phyloP scores from a whole-genome alignment of 2,113 vertebrate species.

The Rhea pennata region DNA sequence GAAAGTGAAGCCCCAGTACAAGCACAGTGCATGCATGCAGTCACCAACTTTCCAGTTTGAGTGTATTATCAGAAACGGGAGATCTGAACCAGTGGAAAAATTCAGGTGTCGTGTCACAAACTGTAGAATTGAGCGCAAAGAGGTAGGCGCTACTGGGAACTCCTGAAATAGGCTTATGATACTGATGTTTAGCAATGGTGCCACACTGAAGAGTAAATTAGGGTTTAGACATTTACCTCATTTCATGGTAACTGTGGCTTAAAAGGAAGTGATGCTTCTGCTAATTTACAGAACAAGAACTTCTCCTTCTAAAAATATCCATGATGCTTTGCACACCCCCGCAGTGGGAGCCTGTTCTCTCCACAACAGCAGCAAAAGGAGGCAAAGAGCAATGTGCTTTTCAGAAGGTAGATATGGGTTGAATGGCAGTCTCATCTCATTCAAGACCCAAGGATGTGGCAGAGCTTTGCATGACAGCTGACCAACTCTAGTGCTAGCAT shows the following conservation, averaged over 20 bases:
- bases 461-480: accelerated
- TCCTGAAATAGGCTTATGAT: neutral
- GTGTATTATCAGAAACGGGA: neutral
- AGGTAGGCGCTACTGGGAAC: neutral
- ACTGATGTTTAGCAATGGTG: accelerated
- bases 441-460: neutral
- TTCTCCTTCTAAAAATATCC: neutral
- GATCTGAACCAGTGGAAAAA: neutral
- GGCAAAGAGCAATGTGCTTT: neutral
- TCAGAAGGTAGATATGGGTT: neutral
- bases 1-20: neutral
- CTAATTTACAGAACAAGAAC: neutral
- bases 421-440: neutral
- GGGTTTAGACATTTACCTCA: neutral
- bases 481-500: accelerated
- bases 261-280: slow-evolving; percentile 12
- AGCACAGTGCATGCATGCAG: neutral
- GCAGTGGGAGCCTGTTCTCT: accelerated
- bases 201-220: accelerated
- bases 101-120: neutral
- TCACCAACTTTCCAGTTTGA: no score
- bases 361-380: accelerated
- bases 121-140: neutral
- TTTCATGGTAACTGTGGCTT: neutral
- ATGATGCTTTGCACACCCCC: neutral